Evolutionary conservation across 2,797 vertebrate species (phyloP), one percentile per base, ranked within the genome.

Genomic region (Mionectes olivaceus): DNA sequence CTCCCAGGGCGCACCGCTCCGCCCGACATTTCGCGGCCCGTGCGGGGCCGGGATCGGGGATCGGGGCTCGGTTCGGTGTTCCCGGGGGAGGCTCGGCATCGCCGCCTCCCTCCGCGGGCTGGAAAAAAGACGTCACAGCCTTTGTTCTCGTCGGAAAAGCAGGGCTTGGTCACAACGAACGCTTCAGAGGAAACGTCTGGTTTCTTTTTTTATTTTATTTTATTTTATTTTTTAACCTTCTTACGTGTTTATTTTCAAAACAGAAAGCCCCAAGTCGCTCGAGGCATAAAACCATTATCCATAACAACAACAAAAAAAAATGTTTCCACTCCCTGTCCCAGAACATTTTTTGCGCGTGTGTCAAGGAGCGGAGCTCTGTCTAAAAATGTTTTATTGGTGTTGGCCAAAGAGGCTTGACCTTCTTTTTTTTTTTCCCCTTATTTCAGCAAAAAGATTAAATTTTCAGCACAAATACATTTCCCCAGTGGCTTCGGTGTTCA

Each of bases 11-110:
- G 55, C 71, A n/a, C 33, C 11, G 77, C 50, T 7, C 43, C 55
- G 37, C 22, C 82, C 83, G 86, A 95, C 94, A 91, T 95, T 89
- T 92, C 87, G 77, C 24, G 46, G 83, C 30, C 13, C 7, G 43
- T 6, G 47, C 3, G 1, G 46, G 18, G 19, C 10, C 1, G 33
- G 1, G 6, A 0, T 2, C 7, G 35, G 33, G 1, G 6, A 0
- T 2, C 7, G 35, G 49, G 27, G 27, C 49, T 28, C 49, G 1
- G 8, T 0, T 3, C 7, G 35, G 49, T 28, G 50, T 28, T 10
- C 17, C 27, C 6, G 27, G 24, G 10, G n/a, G 30, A 16, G 47
- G 19, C 19, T 1, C 12, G 23, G 41, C 19, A 13, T 13, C 37
- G 19, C 39, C 21, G 7, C 41, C 13, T 7, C 65, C n/a, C 3